Evolutionary conservation across 2,113 vertebrate genomes (phyloP).

Genomic region (Silurus asotus): DNA sequence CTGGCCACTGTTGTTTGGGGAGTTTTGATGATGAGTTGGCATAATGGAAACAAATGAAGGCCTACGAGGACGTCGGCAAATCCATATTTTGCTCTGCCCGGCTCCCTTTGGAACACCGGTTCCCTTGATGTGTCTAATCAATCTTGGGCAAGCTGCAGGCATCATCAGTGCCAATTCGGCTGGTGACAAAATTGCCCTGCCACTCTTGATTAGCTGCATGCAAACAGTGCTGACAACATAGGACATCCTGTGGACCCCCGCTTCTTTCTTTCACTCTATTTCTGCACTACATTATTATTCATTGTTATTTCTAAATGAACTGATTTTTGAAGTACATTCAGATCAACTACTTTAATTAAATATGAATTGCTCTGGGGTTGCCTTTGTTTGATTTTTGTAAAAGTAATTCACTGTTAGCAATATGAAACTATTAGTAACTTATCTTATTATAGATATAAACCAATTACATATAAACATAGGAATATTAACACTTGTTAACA

Average conservation of each 20-base stretch:
- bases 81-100: constrained; percentile 58
- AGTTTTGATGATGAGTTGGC: constrained; percentile 42
- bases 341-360: not conserved
- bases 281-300: not conserved
- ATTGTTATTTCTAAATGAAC: not conserved
- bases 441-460: not conserved
- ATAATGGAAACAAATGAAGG: constrained; percentile 65
- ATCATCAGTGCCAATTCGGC: constrained; percentile 52
- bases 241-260: constrained; percentile 19
- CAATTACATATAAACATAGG: not conserved
- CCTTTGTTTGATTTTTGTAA: not conserved
- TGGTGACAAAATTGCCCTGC: constrained; percentile 48
- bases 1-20: constrained; percentile 34
- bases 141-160: constrained; percentile 55
- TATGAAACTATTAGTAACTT: not conserved
- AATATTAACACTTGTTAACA: not conserved
- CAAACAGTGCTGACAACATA: constrained; percentile 48
- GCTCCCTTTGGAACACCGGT: constrained; percentile 50
- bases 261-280: not conserved
- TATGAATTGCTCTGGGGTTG: not conserved
- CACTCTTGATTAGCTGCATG: constrained; percentile 52
- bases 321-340: not conserved
- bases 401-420: not conserved
- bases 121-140: constrained; percentile 59
- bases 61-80: constrained; percentile 50